These are phyloP conservation scores for Cyphomyrus discorhynchus DNA, from an alignment of 2,113 vertebrate species.

Conservation along the genomic window DNA sequence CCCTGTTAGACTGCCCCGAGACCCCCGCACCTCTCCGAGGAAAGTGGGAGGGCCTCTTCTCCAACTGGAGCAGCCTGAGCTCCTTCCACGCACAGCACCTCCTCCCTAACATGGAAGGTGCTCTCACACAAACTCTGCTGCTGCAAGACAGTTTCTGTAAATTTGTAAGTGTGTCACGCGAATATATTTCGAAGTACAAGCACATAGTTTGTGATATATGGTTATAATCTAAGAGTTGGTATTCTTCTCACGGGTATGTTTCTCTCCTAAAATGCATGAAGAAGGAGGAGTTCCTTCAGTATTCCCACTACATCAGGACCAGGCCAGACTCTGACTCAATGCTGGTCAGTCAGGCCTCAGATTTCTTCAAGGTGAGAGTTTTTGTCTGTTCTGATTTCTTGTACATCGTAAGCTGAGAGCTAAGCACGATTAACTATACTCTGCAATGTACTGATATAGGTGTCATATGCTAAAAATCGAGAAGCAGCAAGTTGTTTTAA, in stretches of 20 bases:
- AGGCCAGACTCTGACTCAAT: conserved; percentile 68
- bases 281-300: conserved; percentile 76
- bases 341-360: conserved; percentile 57
- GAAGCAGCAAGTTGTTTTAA: neutral
- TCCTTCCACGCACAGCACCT: conserved; percentile 72
- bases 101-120: conserved; percentile 74
- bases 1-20: conserved; percentile 57
- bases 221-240: neutral
- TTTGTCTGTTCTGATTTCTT: neutral
- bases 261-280: conserved; percentile 33
- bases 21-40: conserved; percentile 59
- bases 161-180: conserved; percentile 53
- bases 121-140: conserved; percentile 67
- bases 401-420: neutral
- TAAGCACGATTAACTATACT: neutral
- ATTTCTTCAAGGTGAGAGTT: conserved; percentile 71
- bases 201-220: neutral
- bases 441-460: neutral
- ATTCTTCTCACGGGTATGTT: neutral
- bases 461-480: neutral
- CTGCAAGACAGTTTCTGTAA: conserved; percentile 80
- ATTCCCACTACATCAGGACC: conserved; percentile 75
- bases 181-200: neutral
- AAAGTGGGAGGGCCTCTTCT: conserved; percentile 59
- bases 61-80: conserved; percentile 61